phyloP scores from a whole-genome alignment of 2,888 invertebrate species.

The Lasioglossum pauxillum region DNA sequence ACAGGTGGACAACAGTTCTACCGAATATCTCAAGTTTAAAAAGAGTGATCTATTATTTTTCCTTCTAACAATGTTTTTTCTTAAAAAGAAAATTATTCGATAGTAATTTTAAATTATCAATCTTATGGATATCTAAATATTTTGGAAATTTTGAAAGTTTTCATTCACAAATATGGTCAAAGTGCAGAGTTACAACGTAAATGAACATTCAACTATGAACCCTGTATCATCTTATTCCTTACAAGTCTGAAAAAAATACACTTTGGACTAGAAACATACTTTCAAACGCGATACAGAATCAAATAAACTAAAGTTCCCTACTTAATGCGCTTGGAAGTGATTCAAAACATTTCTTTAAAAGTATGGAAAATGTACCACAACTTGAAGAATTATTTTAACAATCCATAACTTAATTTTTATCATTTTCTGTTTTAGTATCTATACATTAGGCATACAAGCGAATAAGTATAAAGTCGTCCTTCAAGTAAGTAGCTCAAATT shows the following conservation, averaged over 20 bases:
- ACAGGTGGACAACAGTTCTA: background rate
- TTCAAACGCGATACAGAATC: background rate
- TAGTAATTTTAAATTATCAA: background rate
- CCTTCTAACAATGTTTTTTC: too few species aligned
- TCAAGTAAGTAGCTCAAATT: background rate
- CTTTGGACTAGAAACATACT: background rate
- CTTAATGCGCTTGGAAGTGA: background rate
- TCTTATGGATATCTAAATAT: background rate
- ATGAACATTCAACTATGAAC: background rate
- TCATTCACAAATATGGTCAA: background rate
- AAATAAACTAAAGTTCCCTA: too few species aligned
- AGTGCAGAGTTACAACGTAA: constrained; percentile 2
- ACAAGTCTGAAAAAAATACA: background rate
- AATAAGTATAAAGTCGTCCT: background rate
- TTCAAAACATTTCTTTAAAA: background rate
- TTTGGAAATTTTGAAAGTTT: background rate
- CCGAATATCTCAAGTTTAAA: background rate
- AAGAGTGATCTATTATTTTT: too few species aligned
- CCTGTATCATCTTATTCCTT: background rate
- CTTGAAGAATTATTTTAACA: background rate
- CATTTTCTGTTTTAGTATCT: background rate
- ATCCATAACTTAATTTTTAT: background rate
- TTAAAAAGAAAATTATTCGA: background rate
- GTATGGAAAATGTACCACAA: background rate
- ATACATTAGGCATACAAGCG: background rate